A percentile compares a stretch with the other conserved stretches of the same genome.
Conservation (phyloP, 2,113 vertebrate genomes). For the Cettia cetti region DNA sequence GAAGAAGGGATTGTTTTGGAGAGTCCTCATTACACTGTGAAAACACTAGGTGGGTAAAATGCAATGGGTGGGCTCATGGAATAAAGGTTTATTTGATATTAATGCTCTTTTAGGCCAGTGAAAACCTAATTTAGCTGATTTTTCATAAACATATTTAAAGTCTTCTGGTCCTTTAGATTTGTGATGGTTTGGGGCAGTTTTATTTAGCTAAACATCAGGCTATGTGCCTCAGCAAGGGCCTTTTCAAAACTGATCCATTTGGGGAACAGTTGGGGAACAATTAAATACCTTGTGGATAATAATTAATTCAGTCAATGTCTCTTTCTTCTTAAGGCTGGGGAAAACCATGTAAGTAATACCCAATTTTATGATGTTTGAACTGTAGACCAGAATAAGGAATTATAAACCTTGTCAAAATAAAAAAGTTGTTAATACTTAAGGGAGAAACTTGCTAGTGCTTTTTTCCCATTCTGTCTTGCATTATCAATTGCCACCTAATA, state of each 20-base stretch:
- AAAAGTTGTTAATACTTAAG: neutral
- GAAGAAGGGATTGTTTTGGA: slow-evolving; percentile 80
- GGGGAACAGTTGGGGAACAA: neutral
- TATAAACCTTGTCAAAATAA: neutral
- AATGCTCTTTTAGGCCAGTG: neutral
- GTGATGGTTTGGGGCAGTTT: neutral
- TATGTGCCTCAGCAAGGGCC: neutral
- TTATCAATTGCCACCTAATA: neutral
- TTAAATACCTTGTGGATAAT: neutral
- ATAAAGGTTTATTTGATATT: neutral
- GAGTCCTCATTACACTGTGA: slow-evolving; percentile 77
- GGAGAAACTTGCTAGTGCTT: neutral
- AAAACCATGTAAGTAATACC: neutral
- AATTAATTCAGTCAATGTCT: neutral
- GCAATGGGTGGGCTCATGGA: neutral
- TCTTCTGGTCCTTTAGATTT: neutral
- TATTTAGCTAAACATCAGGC: neutral
- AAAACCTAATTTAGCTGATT: neutral
- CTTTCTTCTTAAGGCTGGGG: neutral
- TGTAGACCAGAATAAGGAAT: neutral
- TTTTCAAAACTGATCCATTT: neutral
- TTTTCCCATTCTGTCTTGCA: neutral
- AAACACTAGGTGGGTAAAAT: slow-evolving; percentile 74
- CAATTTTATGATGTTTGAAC: neutral
- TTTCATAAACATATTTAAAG: neutral